Evolutionary conservation across 2,888 invertebrate genomes (phyloP), one percentile per base, ranked within the genome.

Genomic region (Nyleta sp.): DNA sequence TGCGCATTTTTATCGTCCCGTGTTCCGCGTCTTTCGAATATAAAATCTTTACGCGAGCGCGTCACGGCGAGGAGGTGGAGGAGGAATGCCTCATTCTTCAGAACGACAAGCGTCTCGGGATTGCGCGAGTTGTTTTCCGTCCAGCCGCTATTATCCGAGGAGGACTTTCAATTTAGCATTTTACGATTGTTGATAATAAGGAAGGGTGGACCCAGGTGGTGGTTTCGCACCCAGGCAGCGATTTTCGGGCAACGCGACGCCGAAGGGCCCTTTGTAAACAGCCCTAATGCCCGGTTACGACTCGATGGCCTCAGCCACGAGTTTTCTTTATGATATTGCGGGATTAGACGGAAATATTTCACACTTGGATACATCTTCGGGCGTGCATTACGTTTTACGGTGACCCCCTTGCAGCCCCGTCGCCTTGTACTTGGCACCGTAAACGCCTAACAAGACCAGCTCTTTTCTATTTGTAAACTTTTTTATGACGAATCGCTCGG

Each of bases 131-230:
- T 74, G 62, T 81, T 79, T 73, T 65, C 81, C 78, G 64, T 62
- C 72, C 73, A 70, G 65, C 70, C 79, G 60, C 65, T 77, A 80
- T 84, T 82, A 80, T 84, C 82, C 80, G 78, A 74, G 82, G 83
- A 82, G 85, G 86, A 88, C 89, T 89, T 89, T 89, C 88, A 89
- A 89, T 90, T 89, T 89, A 85, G 87, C 85, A 87, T 90, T 90
- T 90, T 90, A 90, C 90, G 90, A 90, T 89, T 90, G 90, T 90
- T 90, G 90, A 90, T 90, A 90, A 90, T 89, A 90, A 88, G 87
- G 84, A 85, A 84, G 84, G 85, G 85, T 80, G 86, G 87, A 81
- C 88, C 76, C 90, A 90, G 90, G 90, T 90, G 90, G 85, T 74
- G 82, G 84, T 84, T 85, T 85, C 84, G 82, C 84, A 86, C 78